Base-by-base conservation (phyloP, 2,797 vertebrate species). In the Lacerta bilineata region DNA sequence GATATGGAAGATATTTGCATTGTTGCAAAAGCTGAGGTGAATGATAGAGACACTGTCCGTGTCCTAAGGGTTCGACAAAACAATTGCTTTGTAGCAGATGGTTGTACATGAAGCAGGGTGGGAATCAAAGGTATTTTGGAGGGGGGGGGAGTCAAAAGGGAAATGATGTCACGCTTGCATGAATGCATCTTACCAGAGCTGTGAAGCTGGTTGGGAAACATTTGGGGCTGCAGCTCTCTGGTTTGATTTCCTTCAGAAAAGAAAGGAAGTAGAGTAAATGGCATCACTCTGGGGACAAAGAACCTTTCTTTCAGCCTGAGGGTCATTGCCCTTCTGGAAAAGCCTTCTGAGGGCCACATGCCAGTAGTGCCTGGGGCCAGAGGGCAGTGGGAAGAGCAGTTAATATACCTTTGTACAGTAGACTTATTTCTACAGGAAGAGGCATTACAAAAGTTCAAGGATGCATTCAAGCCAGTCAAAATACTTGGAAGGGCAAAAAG, bases 51-150 rank as follows among this genome's bases (percentile, higher is more conserved):
- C 71, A 1, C 0, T 17, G 79, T 66, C 69, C 13, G 5, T 4
- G 41, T 72, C 10, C 72, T 33, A 66, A 81, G 83, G 82, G 10
- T 75, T 69, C 36, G 77, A 64, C 83, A 59, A 79, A 92, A 76
- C 55, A 85, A 74, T 36, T 25, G 76, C 61, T 64, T 90, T 82
- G 87, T 50, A 89, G 77, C 90, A 41, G 64, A 87, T 87, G 64
- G 91, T 91, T 88, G 64, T 36, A 29, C 84, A 17, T 68, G 86
- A 91, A 87, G 61, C 13, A 69, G 36, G 64, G 86, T 55, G 90
- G 89, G 91, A 87, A 80, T 43, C 39, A 77, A 78, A 92, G 83
- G 71, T 86, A 82, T 41, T 55, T 61, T 41, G 64, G 77, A 77
- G 23, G 88, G 11, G 88, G 11, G 72, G 5, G 83, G 64, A 78